Evolutionary conservation across 2,888 invertebrate genomes (phyloP).

Genomic region (Drosophila barbarae): DNA sequence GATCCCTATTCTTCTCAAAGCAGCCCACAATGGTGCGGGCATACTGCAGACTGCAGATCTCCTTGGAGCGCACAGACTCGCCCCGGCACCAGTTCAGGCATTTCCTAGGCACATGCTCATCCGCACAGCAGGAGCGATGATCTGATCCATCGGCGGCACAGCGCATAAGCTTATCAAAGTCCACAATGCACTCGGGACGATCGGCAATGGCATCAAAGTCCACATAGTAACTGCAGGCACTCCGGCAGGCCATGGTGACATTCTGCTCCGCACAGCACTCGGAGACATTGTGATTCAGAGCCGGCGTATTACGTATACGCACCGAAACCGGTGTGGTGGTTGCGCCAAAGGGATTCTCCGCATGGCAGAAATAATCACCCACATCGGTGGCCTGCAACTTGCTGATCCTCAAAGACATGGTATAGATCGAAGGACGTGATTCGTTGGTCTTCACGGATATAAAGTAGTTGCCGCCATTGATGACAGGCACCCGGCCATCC

Average conservation of each 20-base stretch:
- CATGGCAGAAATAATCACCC: conserved; percentile 91
- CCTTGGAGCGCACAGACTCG: conserved; percentile 84
- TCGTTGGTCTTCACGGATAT: conserved; percentile 83
- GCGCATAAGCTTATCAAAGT: conserved; percentile 91
- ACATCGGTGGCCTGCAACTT: conserved; percentile 86
- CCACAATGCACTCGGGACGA: conserved; percentile 88
- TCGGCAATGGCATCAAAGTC: conserved; percentile 91
- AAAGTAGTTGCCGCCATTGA: conserved; percentile 87
- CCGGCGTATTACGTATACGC: conserved; percentile 83
- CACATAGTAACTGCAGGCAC: conserved; percentile 90
- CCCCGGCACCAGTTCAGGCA: conserved; percentile 93
- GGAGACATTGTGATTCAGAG: conserved; percentile 85
- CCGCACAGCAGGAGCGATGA: conserved; percentile 90
- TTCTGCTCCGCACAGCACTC: conserved; percentile 91
- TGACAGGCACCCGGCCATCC: conserved; percentile 86
- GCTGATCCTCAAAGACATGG: conserved; percentile 87
- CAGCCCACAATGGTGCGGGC: conserved; percentile 89
- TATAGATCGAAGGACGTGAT: conserved; percentile 85
- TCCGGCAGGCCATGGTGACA: conserved; percentile 88
- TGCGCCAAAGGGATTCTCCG: conserved; percentile 90
- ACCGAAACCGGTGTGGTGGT: conserved; percentile 87
- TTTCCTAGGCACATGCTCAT: conserved; percentile 88
- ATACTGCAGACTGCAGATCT: conserved; percentile 86
- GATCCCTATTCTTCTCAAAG: conserved; percentile 89
- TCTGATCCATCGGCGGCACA: conserved; percentile 91